Base-by-base conservation (phyloP, 2,888 invertebrate species). In the Margaritifera margaritifera region DNA sequence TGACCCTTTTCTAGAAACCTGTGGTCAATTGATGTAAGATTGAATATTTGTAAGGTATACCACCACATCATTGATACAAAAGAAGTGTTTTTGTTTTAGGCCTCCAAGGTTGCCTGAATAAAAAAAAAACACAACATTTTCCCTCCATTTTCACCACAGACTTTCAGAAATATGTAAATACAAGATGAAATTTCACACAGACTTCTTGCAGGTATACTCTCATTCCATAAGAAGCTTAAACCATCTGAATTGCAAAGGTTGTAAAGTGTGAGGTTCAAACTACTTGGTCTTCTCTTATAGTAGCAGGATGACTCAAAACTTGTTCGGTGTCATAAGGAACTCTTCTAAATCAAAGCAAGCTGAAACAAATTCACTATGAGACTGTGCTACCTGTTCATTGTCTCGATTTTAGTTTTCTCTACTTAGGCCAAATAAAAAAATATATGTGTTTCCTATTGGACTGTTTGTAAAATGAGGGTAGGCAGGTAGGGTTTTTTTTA, bases 1-100 rank as follows among this genome's bases (percentile, higher is more conserved):
- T 65, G 62, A 5, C 66, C 69, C 42, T 62, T 69, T 62, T 66
- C 69, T 24, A 66, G 53, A 25, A n/a, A n/a, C n/a, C n/a, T n/a
- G n/a, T n/a, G n/a, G n/a, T n/a, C n/a, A n/a, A n/a, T n/a, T n/a
- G n/a, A 63, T 22, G 18, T 5, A 11, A 68, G 19, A 25, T 57
- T 27, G 24, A 58, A 52, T 62, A 58, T 68, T 42, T 63, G 27
- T n/a, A 62, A 25, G n/a, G n/a, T 19, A 52, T 68, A n/a, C n/a
- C n/a, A 68, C 62, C 58, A 68, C 19, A 68, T 53, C 68, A 68
- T 58, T 25, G 68, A 27, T 3, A 62, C 22, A 51, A 53, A 59
- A n/a, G 50, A 27, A 8, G 53, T 25, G 24, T 63, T 66, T 62
- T 69, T 57, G 6, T 62, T 66, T 69, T 65, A 62, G 1, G 24